Evolutionary conservation across 2,797 vertebrate genomes (phyloP).

Genomic region (Phoxinus dragarum): DNA sequence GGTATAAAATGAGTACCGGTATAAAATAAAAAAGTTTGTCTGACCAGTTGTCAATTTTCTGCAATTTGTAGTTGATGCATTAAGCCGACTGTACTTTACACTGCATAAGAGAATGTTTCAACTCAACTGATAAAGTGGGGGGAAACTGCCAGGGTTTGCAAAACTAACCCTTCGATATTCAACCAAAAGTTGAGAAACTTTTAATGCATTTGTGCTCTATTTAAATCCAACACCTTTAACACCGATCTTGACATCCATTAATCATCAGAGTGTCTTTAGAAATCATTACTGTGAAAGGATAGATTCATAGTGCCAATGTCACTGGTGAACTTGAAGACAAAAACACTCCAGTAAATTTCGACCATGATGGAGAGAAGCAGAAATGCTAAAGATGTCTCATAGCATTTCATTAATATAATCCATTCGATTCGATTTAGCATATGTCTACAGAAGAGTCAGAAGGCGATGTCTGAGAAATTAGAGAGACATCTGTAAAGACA

Average conservation of each 20-base stretch:
- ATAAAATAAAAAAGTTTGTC: neutral
- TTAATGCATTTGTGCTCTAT: neutral
- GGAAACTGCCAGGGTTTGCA: neutral
- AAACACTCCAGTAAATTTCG: neutral
- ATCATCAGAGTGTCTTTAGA: neutral
- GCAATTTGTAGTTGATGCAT: neutral
- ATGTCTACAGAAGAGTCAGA: neutral
- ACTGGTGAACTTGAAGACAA: slow-evolving; percentile 7
- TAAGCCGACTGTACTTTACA: neutral
- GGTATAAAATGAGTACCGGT: neutral
- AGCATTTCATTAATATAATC: slow-evolving; percentile 44
- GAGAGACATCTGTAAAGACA: slow-evolving; percentile 9
- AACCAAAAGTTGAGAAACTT: neutral
- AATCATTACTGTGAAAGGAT: neutral
- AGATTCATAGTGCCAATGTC: neutral
- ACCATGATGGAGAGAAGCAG: neutral
- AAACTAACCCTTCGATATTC: neutral
- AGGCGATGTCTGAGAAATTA: slow-evolving; percentile 1
- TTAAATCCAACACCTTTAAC: neutral
- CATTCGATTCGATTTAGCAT: slow-evolving; percentile 6
- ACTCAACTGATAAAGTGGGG: neutral
- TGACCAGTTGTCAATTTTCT: neutral
- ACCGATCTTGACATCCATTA: neutral
- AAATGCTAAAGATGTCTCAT: neutral
- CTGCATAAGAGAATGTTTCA: neutral